These are phyloP conservation scores for Momotus momota DNA, from an alignment of 2,797 vertebrate species.

Conservation along the genomic window DNA sequence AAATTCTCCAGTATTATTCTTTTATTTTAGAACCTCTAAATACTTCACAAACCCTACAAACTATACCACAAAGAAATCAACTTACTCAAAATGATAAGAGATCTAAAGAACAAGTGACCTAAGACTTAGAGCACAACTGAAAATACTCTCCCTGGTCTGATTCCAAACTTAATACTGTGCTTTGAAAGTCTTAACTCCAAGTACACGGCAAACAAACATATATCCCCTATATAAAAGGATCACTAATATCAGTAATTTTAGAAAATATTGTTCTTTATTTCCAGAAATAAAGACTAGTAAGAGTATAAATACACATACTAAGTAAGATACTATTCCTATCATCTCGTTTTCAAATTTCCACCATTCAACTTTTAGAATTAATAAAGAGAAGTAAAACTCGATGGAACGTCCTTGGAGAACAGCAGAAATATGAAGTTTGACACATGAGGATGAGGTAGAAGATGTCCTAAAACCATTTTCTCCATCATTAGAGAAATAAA, in stretches of 20 bases:
- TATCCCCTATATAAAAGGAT: not conserved
- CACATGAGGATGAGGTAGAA: not conserved
- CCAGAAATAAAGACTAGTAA: not conserved
- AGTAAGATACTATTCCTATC: not conserved
- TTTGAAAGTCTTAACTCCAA: not conserved
- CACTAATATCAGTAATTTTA: not conserved
- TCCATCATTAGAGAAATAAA: not conserved
- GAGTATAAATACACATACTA: not conserved
- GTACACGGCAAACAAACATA: not conserved
- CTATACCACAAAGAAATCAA: not conserved
- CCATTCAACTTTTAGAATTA: not conserved
- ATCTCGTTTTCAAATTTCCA: not conserved
- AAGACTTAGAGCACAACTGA: not conserved
- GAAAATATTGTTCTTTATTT: not conserved
- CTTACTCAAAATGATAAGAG: not conserved
- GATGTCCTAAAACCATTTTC: not conserved
- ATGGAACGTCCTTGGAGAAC: not conserved
- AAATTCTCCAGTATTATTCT: not conserved
- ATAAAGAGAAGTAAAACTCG: not conserved
- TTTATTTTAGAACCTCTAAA: not conserved
- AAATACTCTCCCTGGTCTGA: not conserved
- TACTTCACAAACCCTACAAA: not conserved
- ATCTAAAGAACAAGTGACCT: not conserved
- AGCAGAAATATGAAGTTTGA: not conserved
- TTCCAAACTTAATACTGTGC: not conserved